Base-by-base conservation (phyloP, 1,140 invertebrate genomes). In the Aradophagus sp. region DNA sequence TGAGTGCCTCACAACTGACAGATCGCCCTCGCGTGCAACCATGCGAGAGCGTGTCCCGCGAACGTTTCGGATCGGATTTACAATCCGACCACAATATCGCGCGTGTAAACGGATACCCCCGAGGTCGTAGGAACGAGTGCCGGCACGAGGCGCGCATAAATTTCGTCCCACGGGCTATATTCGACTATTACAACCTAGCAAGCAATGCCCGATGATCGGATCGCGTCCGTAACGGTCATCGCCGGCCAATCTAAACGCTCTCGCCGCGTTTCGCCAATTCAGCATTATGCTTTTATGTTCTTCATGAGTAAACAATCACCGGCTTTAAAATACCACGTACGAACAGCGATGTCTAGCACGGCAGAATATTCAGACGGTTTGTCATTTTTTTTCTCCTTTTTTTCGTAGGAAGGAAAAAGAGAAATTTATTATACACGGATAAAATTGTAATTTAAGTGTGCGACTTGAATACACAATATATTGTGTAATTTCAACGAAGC, bases 101-200 rank as follows among this genome's bases (percentile, higher is more conserved):
- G 59, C 69, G 65, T 75, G 74, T 75, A 75, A 75, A 73, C 70
- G 66, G 74, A 75, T 75, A 75, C 74, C 66, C 73, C 62, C 69
- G 69, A 72, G 74, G 70, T 73, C 69, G 69, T 55, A 55, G 47
- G 38, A 65, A 59, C 71, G 65, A 73, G 53, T 55, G 44, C 61
- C 56, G 73, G 63, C 63, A 74, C 68, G 58, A 65, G 68, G 50
- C 73, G 59, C 59, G 62, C 70, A 76, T 76, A 76, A 76, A 76
- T 73, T 67, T 70, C 70, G 53, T 67, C 66, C 74, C 70, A 73
- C 69, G 66, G 62, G 61, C 45, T 70, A 73, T 70, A 67, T 76
- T 76, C 42, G 70, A 76, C 74, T 73, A 76, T 76, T 73, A 67
- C 63, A 68, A 70, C 16, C 45, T 63, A 66, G 62, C 45, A 41